A percentile compares a stretch with the other conserved stretches of the same genome.
Conservation (phyloP, 2,113 vertebrate genomes). For the Gnathonemus longibarbis region DNA sequence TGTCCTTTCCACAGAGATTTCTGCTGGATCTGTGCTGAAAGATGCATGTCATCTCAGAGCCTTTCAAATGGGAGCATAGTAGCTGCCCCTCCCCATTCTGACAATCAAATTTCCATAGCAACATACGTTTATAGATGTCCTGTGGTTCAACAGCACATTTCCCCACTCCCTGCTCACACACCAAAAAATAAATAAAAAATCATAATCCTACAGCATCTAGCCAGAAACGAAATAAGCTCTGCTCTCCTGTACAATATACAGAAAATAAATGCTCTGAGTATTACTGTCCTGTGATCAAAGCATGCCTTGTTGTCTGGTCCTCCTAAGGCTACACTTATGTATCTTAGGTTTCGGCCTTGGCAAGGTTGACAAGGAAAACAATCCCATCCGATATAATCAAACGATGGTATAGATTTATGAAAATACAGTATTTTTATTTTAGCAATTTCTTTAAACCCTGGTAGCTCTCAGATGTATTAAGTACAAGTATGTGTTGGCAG, state of each 20-base stretch:
- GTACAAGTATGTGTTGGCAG: neutral
- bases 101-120: neutral
- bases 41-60: neutral
- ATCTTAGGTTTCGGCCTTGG: neutral
- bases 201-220: neutral
- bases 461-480: neutral
- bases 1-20: neutral
- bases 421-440: neutral
- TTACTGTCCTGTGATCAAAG: slow-evolving; percentile 3
- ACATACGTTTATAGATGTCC: neutral
- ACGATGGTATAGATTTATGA: neutral
- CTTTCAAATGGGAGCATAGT: neutral
- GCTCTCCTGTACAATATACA: neutral
- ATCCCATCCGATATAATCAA: neutral
- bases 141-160: neutral
- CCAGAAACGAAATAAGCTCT: neutral
- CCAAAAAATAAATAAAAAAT: neutral
- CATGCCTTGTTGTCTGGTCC: neutral
- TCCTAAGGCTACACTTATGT: neutral
- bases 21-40: neutral
- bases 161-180: neutral
- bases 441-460: neutral
- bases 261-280: neutral
- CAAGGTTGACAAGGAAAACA: neutral
- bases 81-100: neutral